These are phyloP conservation scores for Antheraea assamensis DNA, from an alignment of 2,888 invertebrate species.

Conservation along the genomic window DNA sequence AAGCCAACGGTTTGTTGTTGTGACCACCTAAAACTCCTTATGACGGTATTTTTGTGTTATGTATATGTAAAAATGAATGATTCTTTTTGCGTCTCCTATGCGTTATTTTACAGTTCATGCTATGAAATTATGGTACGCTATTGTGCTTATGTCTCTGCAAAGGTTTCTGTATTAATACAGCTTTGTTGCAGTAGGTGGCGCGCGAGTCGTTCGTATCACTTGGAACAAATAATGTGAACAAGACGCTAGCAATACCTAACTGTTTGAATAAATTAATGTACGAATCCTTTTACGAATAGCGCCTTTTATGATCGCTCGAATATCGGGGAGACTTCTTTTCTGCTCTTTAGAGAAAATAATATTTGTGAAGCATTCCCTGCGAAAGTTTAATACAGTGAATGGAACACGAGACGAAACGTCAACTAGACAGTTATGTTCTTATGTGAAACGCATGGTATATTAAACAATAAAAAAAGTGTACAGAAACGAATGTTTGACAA, in stretches of 20 bases:
- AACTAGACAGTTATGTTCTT: neutral
- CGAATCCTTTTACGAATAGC: neutral
- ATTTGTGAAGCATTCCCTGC: neutral
- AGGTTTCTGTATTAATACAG: no score
- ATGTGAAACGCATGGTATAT: neutral
- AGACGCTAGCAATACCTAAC: no score
- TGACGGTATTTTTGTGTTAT: neutral
- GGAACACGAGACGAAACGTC: neutral
- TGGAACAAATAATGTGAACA: neutral
- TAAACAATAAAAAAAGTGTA: neutral
- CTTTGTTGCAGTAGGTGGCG: no score
- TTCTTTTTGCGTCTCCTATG: no score
- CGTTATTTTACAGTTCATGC: no score
- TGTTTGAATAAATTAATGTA: neutral
- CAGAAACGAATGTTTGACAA: no score
- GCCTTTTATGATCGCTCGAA: neutral
- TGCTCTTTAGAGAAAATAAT: neutral
- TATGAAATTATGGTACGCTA: no score
- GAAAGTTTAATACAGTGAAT: neutral
- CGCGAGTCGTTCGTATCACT: neutral
- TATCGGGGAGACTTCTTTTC: neutral
- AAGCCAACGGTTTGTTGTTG: neutral
- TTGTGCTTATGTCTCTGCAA: no score
- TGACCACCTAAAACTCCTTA: neutral
- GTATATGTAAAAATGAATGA: no score